These are phyloP conservation scores for Eupeodes corollae DNA, from an alignment of 1,140 invertebrate species.

Conservation along the genomic window DNA sequence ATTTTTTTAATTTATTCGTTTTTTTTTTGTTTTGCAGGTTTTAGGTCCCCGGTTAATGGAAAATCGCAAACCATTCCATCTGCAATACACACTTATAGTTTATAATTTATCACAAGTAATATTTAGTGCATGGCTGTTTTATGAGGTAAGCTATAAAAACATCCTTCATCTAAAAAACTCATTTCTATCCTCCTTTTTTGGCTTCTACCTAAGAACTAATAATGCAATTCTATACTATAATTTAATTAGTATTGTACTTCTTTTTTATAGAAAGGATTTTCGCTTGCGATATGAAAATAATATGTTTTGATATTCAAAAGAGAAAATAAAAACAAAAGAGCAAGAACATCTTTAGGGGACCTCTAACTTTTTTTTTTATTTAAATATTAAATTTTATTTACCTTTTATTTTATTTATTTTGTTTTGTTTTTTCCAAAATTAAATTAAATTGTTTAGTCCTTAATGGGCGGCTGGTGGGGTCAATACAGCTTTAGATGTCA, in stretches of 20 bases:
- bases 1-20: too few relatives aligned
- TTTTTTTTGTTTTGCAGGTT: slow-evolving; percentile 36
- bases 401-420: background rate
- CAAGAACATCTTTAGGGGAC: background rate
- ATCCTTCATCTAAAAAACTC: background rate
- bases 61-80: slow-evolving; percentile 69
- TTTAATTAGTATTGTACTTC: background rate
- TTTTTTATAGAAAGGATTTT: background rate
- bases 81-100: slow-evolving; percentile 62
- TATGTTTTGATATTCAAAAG: background rate
- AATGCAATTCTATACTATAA: background rate
- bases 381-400: slow-evolving; percentile 1
- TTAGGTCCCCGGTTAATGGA: slow-evolving; percentile 75
- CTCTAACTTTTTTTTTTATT: background rate
- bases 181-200: background rate
- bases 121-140: slow-evolving; percentile 71
- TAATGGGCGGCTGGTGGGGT: slow-evolving; percentile 63
- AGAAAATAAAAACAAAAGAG: background rate
- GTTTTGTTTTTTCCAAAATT: slow-evolving; percentile 3
- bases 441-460: slow-evolving; percentile 42
- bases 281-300: background rate
- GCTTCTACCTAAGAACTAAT: background rate
- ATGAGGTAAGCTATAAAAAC: slow-evolving; percentile 50
- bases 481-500: slow-evolving; percentile 79
- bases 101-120: slow-evolving; percentile 82